Conservation (phyloP, 2,113 vertebrate species). For the Sula dactylatra region DNA sequence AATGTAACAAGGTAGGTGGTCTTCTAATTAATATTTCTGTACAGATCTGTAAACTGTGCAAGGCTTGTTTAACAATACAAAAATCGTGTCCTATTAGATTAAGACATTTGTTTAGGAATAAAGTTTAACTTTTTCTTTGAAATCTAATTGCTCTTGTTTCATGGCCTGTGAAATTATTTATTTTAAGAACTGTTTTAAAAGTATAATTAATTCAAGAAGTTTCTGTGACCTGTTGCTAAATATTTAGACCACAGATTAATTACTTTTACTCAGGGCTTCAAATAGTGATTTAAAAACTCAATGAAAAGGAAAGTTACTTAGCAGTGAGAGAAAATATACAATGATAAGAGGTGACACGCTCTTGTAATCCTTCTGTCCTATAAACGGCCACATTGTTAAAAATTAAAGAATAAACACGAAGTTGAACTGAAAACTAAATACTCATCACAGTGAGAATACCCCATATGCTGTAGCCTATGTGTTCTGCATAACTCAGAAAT, state of each 20-base stretch:
- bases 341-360: not conserved
- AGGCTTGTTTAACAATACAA: conserved; percentile 51
- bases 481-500: not conserved
- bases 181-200: conserved; percentile 41
- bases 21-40: conserved; percentile 60
- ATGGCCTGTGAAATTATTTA: conserved; percentile 33
- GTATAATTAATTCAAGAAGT: conserved; percentile 26
- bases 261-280: conserved; percentile 4
- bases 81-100: conserved; percentile 19
- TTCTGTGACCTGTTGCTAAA: conserved; percentile 45
- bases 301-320: not conserved
- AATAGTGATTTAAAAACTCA: not conserved
- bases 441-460: not conserved
- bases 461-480: not conserved
- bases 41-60: conserved; percentile 53
- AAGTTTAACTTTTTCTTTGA: conserved; percentile 47
- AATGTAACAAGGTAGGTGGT: conserved; percentile 51
- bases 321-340: not conserved
- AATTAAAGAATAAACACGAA: not conserved
- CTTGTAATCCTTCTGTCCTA: not conserved
- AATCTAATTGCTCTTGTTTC: conserved; percentile 31
- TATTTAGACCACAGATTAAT: conserved; percentile 62
- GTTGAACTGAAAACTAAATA: not conserved
- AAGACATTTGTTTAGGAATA: conserved; percentile 59
- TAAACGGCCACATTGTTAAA: not conserved